Evolutionary conservation across 1,140 invertebrate species (phyloP), one percentile per base, ranked within the genome.

Genomic region (Neuroterus valhalla): DNA sequence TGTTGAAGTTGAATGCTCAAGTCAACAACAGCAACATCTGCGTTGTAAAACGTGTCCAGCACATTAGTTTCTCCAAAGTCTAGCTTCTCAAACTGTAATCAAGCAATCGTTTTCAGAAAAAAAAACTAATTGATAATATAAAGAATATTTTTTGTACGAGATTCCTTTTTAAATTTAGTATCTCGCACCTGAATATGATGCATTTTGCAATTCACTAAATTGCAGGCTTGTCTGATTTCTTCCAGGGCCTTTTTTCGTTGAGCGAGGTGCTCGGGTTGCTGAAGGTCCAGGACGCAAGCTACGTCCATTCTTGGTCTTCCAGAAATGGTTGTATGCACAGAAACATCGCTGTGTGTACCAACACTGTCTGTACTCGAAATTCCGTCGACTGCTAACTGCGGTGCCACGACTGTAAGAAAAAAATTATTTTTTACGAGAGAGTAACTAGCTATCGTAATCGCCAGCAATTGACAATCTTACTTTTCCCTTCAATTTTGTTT

Each of bases 21-120:
- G 91, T 99, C 98, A 42, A 99, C 96, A 23, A 99, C 93, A 1
- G 96, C 98, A 26, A 99, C 97, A 91, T 99, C 98, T 0, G 98
- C 98, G 93, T 98, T 98, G 89, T 99, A 99, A 89, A 96, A 96
- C 83, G 93, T 95, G 78, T 96, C 95, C 82, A 96, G 81, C 5
- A 95, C 95, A 89, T 95, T 96, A 70, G 95, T 94, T 89, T 97
- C 95, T 2, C 95, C 95, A 90, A 96, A 96, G 89, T 96, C 95
- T 44, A 96, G 88, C 86, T 96, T 96, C 83, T 96, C 94, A 91
- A 96, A 96, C 94, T 96, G 45, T 92, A 91, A 75, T 68, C 55
- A 78, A 76, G 55, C 70, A 21, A 55, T 44, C 71, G 19, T 75
- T 81, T 0, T 50, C 26, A 23, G n/a, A 71, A 71, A 12, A 44